These are phyloP conservation scores for Nerophis ophidion DNA, from an alignment of 2,113 vertebrate species.

Conservation along the genomic window DNA sequence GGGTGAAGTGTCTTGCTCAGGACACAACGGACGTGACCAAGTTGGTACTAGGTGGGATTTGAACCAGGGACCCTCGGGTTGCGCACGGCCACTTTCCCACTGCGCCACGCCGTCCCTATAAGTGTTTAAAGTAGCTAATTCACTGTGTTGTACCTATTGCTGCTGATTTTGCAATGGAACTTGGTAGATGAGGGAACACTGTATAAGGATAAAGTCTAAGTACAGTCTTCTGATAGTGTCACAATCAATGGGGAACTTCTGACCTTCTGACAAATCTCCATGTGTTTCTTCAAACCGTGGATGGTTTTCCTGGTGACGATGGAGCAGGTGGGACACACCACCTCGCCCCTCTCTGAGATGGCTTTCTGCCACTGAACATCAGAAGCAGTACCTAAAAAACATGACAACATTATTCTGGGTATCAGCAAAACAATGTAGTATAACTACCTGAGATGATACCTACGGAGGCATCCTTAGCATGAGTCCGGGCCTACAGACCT, in stretches of 20 bases:
- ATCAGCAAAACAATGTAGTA: background rate
- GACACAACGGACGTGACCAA: too few relatives aligned
- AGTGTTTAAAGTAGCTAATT: too few relatives aligned
- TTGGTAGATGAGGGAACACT: too few relatives aligned
- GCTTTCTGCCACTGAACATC: constrained; percentile 86
- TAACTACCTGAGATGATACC: background rate
- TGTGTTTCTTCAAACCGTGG: constrained; percentile 92
- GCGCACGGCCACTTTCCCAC: too few relatives aligned
- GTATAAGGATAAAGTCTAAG: too few relatives aligned
- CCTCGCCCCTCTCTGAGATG: constrained; percentile 86
- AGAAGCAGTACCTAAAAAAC: constrained; percentile 56
- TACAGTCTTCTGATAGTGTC: background rate
- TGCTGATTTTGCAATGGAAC: too few relatives aligned
- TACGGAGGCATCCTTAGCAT: background rate
- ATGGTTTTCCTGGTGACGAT: constrained; percentile 89
- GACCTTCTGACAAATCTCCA: constrained; percentile 97
- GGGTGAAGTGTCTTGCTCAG: too few relatives aligned
- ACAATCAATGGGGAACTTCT: constrained; percentile 23
- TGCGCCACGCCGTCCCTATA: too few relatives aligned
- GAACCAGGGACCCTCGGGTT: too few relatives aligned
- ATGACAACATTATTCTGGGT: background rate
- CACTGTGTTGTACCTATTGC: too few relatives aligned
- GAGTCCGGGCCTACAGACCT: background rate
- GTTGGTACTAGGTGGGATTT: too few relatives aligned
- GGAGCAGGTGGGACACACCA: constrained; percentile 86